Conservation (phyloP, 2,888 invertebrate species). For the Clostera curtula region DNA sequence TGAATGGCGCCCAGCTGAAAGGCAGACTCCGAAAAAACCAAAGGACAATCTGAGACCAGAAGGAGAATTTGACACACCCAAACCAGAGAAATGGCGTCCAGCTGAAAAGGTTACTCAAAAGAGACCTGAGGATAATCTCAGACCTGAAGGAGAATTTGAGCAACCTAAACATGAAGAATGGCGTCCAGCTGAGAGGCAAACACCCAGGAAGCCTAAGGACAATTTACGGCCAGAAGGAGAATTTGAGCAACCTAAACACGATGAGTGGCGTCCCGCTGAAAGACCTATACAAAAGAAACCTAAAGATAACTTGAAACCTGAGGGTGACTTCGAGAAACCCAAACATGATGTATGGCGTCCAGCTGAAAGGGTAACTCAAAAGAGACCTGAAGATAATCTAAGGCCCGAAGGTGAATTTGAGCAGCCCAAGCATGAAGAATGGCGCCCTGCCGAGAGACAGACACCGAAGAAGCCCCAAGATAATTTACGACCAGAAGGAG, state of each 20-base stretch:
- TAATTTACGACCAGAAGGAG: constrained; percentile 72
- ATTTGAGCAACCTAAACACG: constrained; percentile 38
- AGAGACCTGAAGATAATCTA: constrained; percentile 61
- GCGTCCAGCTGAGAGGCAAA: constrained; percentile 48
- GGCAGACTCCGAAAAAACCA: constrained; percentile 43
- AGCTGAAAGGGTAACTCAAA: constrained; percentile 47
- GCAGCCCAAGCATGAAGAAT: constrained; percentile 44
- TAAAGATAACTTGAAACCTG: neutral
- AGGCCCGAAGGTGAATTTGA: constrained; percentile 52
- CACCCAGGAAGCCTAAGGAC: constrained; percentile 35
- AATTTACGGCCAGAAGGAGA: constrained; percentile 62
- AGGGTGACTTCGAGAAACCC: constrained; percentile 59
- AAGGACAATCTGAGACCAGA: constrained; percentile 71
- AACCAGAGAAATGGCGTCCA: constrained; percentile 40
- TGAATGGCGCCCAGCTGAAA: constrained; percentile 44
- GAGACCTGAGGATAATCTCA: constrained; percentile 6
- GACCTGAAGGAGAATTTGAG: constrained; percentile 69
- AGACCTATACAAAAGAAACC: neutral
- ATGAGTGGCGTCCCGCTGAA: constrained; percentile 1
- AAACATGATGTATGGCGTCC: no score
- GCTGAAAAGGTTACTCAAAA: neutral
- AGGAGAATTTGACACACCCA: constrained; percentile 60
- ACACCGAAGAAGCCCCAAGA: constrained; percentile 59
- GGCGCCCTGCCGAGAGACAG: constrained; percentile 53
- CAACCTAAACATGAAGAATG: constrained; percentile 52